Evolutionary conservation across 2,797 vertebrate species (phyloP).

Genomic region (Hemitrygon akajei): DNA sequence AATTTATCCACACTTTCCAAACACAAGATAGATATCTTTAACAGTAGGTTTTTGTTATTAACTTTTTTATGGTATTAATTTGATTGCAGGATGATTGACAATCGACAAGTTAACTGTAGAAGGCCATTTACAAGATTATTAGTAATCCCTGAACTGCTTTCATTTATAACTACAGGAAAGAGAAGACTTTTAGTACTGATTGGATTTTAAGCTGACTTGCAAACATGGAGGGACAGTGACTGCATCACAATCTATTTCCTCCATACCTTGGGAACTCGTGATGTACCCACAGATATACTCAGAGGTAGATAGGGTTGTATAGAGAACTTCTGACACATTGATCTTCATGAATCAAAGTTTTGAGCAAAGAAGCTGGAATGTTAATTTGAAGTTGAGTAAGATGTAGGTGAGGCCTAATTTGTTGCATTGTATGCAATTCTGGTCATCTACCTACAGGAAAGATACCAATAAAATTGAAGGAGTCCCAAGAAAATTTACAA

Average conservation of each 20-base stretch:
- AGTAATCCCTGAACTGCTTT: neutral
- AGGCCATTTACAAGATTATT: neutral
- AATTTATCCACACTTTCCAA: neutral
- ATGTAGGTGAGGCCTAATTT: too few relatives aligned
- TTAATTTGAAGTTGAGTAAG: too few relatives aligned
- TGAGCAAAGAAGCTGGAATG: too few relatives aligned
- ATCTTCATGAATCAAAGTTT: too few relatives aligned
- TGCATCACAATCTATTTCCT: neutral
- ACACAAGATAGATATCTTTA: neutral
- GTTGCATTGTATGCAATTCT: too few relatives aligned
- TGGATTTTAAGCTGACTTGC: neutral
- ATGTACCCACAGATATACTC: neutral
- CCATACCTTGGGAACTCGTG: neutral
- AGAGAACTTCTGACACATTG: too few relatives aligned
- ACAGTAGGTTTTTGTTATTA: neutral
- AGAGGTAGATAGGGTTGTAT: too few relatives aligned
- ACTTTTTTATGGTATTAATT: neutral
- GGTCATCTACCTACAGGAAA: too few relatives aligned
- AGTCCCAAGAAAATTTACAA: too few relatives aligned
- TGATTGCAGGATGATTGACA: neutral
- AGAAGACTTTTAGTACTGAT: neutral
- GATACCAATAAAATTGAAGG: too few relatives aligned
- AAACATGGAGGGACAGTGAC: neutral
- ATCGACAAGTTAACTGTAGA: neutral
- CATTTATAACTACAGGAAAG: neutral